phyloP scores from a whole-genome alignment of 2,113 vertebrate genomes.

The Orycteropus afer region DNA sequence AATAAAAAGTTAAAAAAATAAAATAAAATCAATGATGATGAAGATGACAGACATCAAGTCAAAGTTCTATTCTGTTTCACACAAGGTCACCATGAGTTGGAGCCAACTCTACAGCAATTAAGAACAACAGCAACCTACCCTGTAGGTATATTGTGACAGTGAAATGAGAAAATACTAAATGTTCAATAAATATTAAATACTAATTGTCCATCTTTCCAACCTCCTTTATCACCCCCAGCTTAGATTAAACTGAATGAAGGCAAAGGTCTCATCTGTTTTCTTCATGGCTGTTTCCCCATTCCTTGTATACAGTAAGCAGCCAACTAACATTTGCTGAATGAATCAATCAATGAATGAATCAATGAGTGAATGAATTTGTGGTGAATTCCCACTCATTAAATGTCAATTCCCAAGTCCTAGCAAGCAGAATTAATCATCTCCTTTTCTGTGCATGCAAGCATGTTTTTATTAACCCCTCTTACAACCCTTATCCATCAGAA shows the following conservation, averaged over 20 bases:
- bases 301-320: neutral
- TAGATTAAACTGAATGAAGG: neutral
- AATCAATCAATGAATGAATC: neutral
- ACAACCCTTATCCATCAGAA: neutral
- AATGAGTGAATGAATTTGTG: neutral
- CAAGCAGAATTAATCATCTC: slow-evolving; percentile 41
- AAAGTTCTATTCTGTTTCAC: too few species aligned
- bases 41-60: too few species aligned
- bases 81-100: too few species aligned
- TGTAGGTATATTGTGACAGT: neutral
- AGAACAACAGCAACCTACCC: too few species aligned
- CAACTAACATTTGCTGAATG: neutral
- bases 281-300: neutral
- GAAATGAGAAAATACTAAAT: neutral
- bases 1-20: too few species aligned
- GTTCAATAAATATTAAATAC: neutral
- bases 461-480: neutral
- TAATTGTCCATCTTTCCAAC: neutral
- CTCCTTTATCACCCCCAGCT: neutral
- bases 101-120: too few species aligned
- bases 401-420: slow-evolving; percentile 2
- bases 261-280: neutral
- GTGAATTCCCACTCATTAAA: neutral
- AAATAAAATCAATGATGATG: too few species aligned
- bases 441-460: neutral